phyloP scores from a whole-genome alignment of 2,888 invertebrate species.

The Cephus pygmeus region DNA sequence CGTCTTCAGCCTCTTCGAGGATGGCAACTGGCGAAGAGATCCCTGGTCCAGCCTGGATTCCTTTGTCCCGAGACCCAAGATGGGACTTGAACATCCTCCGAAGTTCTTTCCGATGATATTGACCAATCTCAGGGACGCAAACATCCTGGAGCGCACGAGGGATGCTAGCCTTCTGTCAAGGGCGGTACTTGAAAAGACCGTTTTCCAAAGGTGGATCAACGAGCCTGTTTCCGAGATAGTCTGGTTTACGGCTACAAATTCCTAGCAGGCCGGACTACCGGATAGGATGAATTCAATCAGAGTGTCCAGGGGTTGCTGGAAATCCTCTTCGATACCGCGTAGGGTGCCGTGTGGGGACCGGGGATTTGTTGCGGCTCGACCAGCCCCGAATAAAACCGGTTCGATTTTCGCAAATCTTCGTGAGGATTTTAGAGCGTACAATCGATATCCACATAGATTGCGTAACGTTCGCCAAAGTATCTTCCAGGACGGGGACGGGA shows the following conservation, averaged over 20 bases:
- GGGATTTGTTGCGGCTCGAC: not conserved
- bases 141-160: not conserved
- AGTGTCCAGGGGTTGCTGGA: constrained; percentile 11
- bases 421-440: not conserved
- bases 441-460: not conserved
- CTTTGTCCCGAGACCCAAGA: not conserved
- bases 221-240: constrained; percentile 1
- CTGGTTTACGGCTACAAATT: constrained; percentile 30
- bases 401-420: not conserved
- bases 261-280: constrained; percentile 23
- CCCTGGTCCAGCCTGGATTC: not conserved
- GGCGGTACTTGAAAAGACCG: not conserved
- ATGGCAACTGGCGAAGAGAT: not conserved
- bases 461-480: not conserved
- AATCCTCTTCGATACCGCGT: not conserved
- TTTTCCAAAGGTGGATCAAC: not conserved
- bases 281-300: constrained; percentile 34
- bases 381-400: not conserved
- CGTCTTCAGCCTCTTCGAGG: not conserved
- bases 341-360: not conserved
- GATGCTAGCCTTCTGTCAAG: not conserved
- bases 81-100: not conserved
- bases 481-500: not conserved
- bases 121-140: not conserved
- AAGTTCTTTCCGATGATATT: not conserved